phyloP scores from a whole-genome alignment of 2,113 vertebrate species.

The Colinus virginianus region DNA sequence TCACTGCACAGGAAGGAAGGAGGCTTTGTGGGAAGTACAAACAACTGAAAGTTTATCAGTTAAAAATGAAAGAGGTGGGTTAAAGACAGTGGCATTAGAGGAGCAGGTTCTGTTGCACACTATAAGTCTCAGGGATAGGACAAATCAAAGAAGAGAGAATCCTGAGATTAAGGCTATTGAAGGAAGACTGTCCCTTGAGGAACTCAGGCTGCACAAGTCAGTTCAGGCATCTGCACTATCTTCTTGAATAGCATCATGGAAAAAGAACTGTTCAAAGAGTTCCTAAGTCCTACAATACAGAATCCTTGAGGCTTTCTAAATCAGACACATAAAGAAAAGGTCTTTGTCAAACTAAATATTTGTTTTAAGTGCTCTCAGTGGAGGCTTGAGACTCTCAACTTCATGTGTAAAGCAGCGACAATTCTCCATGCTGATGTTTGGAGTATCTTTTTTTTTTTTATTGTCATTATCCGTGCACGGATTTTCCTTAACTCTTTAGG shows the following conservation, averaged over 20 bases:
- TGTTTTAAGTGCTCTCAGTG: background rate
- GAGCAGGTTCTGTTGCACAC: background rate
- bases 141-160: constrained; percentile 12
- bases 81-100: background rate
- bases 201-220: background rate
- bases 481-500: background rate
- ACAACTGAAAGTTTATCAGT: background rate
- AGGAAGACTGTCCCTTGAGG: background rate
- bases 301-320: background rate
- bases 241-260: background rate
- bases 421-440: background rate
- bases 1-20: background rate
- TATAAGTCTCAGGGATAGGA: background rate
- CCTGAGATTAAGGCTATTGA: background rate
- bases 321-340: background rate
- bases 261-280: background rate
- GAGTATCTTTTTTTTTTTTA: background rate
- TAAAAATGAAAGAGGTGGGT: background rate
- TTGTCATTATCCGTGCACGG: background rate
- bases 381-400: background rate
- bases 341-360: background rate
- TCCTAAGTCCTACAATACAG: background rate
- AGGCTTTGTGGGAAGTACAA: background rate
- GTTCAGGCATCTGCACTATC: background rate
- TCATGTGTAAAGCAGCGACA: background rate